Evolutionary conservation across 2,113 vertebrate species (phyloP).

Genomic region (Myodes glareolus): DNA sequence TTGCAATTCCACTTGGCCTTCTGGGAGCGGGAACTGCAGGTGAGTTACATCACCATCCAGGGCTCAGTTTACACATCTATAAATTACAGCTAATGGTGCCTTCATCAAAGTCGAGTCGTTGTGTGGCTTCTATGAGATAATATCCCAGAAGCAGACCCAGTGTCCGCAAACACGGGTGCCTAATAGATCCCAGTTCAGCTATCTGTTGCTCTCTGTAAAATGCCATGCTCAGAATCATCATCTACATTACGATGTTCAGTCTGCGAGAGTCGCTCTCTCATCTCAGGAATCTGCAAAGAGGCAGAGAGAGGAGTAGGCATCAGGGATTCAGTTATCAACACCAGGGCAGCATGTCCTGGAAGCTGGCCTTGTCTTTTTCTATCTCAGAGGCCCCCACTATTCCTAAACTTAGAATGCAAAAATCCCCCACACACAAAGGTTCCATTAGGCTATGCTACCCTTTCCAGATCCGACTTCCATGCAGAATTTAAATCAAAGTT

Average conservation of each 20-base stretch:
- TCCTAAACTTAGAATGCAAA: neutral
- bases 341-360: neutral
- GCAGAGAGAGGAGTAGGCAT: neutral
- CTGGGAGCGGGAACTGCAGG: neutral
- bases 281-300: conserved; percentile 65
- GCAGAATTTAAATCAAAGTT: conserved; percentile 73
- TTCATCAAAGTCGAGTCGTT: neutral
- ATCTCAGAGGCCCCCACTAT: accelerated
- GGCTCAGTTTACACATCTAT: neutral
- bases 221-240: neutral
- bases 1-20: neutral
- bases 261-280: neutral
- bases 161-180: neutral
- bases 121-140: neutral
- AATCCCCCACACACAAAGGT: neutral
- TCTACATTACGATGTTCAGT: neutral
- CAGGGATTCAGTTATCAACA: conserved; percentile 27
- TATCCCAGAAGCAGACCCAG: neutral
- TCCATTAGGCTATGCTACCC: neutral
- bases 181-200: neutral
- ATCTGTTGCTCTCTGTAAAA: neutral
- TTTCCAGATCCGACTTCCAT: neutral
- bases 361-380: no score
- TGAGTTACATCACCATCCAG: neutral
- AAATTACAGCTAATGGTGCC: neutral